Evolutionary conservation across 2,888 invertebrate genomes (phyloP).

Genomic region (Diadromus collaris): DNA sequence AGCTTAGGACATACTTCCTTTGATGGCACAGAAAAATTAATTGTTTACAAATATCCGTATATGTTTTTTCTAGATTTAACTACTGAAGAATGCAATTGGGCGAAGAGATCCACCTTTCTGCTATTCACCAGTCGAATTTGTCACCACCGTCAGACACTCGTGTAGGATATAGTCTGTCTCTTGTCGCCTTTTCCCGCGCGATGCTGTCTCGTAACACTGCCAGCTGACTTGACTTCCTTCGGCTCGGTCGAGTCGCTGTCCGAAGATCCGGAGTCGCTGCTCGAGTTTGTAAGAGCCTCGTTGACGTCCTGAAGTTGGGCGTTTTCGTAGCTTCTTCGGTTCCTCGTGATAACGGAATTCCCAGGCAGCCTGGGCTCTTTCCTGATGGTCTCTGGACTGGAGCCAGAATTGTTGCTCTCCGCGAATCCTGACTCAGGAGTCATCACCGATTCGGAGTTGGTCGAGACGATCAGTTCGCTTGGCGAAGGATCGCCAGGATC

Average conservation of each 20-base stretch:
- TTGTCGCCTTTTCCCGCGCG: constrained; percentile 7
- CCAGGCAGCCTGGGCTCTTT: constrained; percentile 58
- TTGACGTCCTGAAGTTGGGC: constrained; percentile 73
- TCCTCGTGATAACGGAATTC: constrained; percentile 62
- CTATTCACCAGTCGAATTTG: neutral
- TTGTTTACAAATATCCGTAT: neutral
- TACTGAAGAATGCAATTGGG: neutral
- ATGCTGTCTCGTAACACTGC: constrained; percentile 6
- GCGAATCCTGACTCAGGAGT: constrained; percentile 73
- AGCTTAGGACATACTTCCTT: neutral
- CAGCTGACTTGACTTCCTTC: constrained; percentile 20
- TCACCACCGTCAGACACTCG: constrained; percentile 67
- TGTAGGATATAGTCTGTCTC: constrained; percentile 69
- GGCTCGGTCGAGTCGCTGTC: constrained; percentile 61
- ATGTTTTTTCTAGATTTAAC: neutral
- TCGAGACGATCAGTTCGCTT: constrained; percentile 46
- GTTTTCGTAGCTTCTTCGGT: constrained; percentile 72
- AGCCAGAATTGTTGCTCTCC: constrained; percentile 65
- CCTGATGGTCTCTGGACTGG: constrained; percentile 67
- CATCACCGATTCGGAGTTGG: constrained; percentile 62
- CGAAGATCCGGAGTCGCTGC: constrained; percentile 64
- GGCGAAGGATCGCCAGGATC: constrained; percentile 47
- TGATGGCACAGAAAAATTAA: neutral
- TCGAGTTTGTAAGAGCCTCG: constrained; percentile 63
- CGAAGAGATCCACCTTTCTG: neutral